These are phyloP conservation scores for Tinamus guttatus DNA, from an alignment of 2,113 vertebrate species.

Conservation along the genomic window DNA sequence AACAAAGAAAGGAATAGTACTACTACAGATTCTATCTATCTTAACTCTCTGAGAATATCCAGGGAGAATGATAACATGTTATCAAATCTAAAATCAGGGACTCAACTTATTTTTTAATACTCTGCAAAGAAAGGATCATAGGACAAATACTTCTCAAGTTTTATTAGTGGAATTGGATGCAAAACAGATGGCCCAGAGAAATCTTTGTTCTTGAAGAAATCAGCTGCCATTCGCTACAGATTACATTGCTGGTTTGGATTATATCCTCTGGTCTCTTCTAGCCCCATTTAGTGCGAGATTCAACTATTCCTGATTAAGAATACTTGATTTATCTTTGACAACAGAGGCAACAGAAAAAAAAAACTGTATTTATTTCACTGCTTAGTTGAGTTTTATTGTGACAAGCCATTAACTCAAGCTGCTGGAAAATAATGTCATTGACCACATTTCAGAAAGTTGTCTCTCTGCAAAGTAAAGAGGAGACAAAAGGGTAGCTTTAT, in stretches of 20 bases:
- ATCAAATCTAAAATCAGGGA: not conserved
- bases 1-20: not conserved
- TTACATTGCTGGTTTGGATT: not conserved
- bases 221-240: not conserved
- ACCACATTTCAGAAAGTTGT: constrained; percentile 37
- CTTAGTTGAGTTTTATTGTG: constrained; percentile 7
- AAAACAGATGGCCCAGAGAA: not conserved
- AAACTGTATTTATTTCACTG: not conserved
- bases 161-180: not conserved
- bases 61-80: not conserved
- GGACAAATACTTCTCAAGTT: not conserved
- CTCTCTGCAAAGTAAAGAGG: not conserved
- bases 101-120: not conserved
- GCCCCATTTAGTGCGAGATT: not conserved
- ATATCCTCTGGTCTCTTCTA: not conserved
- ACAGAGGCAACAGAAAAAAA: rapidly evolving
- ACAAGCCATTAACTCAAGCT: constrained; percentile 41
- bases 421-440: constrained; percentile 38
- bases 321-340: constrained; percentile 3
- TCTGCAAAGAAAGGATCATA: not conserved
- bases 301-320: constrained; percentile 25
- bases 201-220: not conserved
- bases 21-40: not conserved
- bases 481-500: constrained; percentile 43
- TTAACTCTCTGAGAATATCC: not conserved